Base-by-base conservation (phyloP, 2,888 invertebrate species). In the Atherix ibis region DNA sequence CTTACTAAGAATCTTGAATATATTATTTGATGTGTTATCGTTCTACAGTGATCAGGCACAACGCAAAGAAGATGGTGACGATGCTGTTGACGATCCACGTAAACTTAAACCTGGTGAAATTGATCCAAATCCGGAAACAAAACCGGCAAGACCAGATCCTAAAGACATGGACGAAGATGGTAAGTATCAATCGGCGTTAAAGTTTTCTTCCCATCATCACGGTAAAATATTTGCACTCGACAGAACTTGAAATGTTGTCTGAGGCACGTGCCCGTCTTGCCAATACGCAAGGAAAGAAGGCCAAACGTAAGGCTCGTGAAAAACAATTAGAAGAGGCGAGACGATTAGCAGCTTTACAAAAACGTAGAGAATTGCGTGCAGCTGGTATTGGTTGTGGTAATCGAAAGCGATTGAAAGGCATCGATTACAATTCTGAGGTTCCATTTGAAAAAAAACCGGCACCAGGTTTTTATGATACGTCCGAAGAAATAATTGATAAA, bases 111-210 rank as follows among this genome's bases (percentile, higher is more conserved):
- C 97, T 1, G 98, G 98, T 17, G 98, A 99, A 67, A 98, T 98
- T 51, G 98, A 98, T 65, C 98, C 98, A 0, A 97, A 97, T 64
- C 98, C 98, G 8, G 98, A 99, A 64, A 98, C 97, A 1, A 99
- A 98, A 61, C 98, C 98, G 3, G 98, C 98, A 0, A 70, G 97
- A 32, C 98, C 98, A 2, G 98, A 98, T 65, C 97, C 97, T 2
- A 91, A 97, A 50, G 98, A 98, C 54, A 98, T 98, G 98, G 98
- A 98, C 63, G 97, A 98, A 73, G 97, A 98, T 71, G 94, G 87
- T 85, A 61, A 43, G 46, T 9, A n/a, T n/a, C n/a, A n/a, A n/a
- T n/a, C n/a, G n/a, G n/a, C n/a, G 25, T 30, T 19, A 14, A 24
- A 39, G 2, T 22, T 29, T 27, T 19, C 3, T 24, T 16, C 4